Base-by-base conservation (phyloP, 2,797 vertebrate species). In the Lagocephalus sceleratus region DNA sequence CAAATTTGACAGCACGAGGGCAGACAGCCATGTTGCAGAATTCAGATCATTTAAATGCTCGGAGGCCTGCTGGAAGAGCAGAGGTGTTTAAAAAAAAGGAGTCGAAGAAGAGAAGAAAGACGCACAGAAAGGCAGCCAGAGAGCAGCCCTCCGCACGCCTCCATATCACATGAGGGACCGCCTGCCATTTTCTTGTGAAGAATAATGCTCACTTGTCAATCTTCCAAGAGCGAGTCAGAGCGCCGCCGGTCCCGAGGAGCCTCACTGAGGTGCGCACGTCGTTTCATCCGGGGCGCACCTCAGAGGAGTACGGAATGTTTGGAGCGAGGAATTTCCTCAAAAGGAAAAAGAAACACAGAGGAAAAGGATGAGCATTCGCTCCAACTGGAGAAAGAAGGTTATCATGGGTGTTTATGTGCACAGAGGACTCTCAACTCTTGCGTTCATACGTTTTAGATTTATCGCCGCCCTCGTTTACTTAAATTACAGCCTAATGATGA, bases 151-250 rank as follows among this genome's bases (percentile, higher is more conserved):
- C 81, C 76, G 78, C 78, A 83, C 78, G 81, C 81, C 75, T 88
- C 50, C 51, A 63, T 65, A 84, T 80, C 79, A 74, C 87, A 85
- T 86, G 65, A 85, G 87, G 87, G 87, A 88, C 79, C 76, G 79
- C 78, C 85, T 88, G 87, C 65, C 85, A 87, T 84, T 85, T 86
- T 81, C 57, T 69, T 77, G 66, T 79, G 86, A 83, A 88, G 81
- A 88, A 88, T 86, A 88, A 88, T 87, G 87, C 88, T 87, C 81
- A 83, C 81, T 88, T 90, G 87, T 90, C 87, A 89, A 86, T 89
- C 86, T 88, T 86, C 75, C 81, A 71, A 82, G 71, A 81, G 63
- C 71, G 68, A 78, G 87, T 84, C 81, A 84, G 79, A 86, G 85
- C 81, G 85, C 80, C 64, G 59, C 57, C 64, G 50, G 82, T 79